Evolutionary conservation across 2,113 vertebrate genomes (phyloP).

Genomic region (Bufo bufo): DNA sequence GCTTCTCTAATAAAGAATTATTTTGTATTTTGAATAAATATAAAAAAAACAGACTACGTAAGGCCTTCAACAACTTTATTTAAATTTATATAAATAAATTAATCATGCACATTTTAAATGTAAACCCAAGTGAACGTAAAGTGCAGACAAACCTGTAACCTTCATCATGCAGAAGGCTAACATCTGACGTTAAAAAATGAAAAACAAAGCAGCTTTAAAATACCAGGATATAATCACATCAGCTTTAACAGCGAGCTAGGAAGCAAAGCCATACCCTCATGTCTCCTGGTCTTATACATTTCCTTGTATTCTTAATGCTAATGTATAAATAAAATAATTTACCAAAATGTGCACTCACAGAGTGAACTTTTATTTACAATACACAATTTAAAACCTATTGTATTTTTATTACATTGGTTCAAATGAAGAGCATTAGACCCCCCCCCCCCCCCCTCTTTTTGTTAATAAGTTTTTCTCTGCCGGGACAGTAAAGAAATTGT

Average conservation of each 20-base stretch:
- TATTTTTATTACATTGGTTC: conserved; percentile 82
- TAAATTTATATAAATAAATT: conserved; percentile 99
- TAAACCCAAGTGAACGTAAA: conserved; percentile 99
- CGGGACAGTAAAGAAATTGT: conserved; percentile 76
- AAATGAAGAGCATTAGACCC: conserved; percentile 80
- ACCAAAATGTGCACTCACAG: conserved; percentile 99
- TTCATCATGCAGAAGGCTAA: conserved; percentile 92
- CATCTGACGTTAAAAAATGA: conserved; percentile 79
- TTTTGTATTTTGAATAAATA: background rate
- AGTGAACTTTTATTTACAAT: conserved; percentile 99
- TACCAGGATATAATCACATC: conserved; percentile 82
- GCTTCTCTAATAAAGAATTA: too few relatives aligned
- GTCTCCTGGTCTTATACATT: conserved; percentile 91
- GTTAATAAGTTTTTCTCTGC: conserved; percentile 1
- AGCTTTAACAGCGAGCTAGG: conserved; percentile 84
- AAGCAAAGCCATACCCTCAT: conserved; percentile 79
- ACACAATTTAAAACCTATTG: conserved; percentile 94
- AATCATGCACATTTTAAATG: conserved; percentile 99
- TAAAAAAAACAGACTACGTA: conserved; percentile 61
- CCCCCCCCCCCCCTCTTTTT: conserved; percentile 66
- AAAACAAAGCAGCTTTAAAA: conserved; percentile 80
- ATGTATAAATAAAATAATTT: conserved; percentile 99
- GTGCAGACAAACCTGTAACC: conserved; percentile 96
- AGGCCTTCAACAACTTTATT: conserved; percentile 99
- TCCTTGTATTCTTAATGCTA: conserved; percentile 86